These are phyloP conservation scores for Aleiodes testaceus DNA, from an alignment of 2,888 invertebrate species.

Conservation along the genomic window DNA sequence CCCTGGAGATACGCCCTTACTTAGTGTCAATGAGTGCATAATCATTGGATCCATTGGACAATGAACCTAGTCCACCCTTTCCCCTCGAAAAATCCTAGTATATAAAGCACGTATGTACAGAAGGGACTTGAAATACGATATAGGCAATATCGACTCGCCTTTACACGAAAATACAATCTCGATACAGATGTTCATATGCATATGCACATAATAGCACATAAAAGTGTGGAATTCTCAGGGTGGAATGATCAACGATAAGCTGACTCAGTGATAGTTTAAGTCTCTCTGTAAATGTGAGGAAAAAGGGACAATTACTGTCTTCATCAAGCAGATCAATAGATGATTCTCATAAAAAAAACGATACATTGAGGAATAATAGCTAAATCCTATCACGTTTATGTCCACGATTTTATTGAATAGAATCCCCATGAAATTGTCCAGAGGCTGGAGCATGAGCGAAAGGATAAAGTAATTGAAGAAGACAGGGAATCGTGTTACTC, in stretches of 20 bases:
- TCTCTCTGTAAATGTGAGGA: slow-evolving; percentile 49
- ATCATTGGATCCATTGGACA: too few relatives aligned
- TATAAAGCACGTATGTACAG: slow-evolving; percentile 19
- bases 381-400: too few relatives aligned
- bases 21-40: too few relatives aligned
- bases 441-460: too few relatives aligned
- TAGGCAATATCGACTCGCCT: slow-evolving; percentile 20
- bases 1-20: too few relatives aligned
- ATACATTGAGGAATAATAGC: too few relatives aligned
- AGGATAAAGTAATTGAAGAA: too few relatives aligned
- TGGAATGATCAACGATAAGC: slow-evolving; percentile 69
- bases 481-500: too few relatives aligned
- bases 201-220: not conserved
- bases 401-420: too few relatives aligned
- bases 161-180: slow-evolving; percentile 27
- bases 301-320: not conserved
- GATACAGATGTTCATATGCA: slow-evolving; percentile 32
- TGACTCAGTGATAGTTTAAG: slow-evolving; percentile 65
- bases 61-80: not conserved
- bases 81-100: slow-evolving; percentile 16
- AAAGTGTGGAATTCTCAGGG: slow-evolving; percentile 55
- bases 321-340: too few relatives aligned
- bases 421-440: too few relatives aligned
- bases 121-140: slow-evolving; percentile 30
- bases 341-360: too few relatives aligned